Evolutionary conservation across 2,113 vertebrate genomes (phyloP).

Genomic region (Cariama cristata): DNA sequence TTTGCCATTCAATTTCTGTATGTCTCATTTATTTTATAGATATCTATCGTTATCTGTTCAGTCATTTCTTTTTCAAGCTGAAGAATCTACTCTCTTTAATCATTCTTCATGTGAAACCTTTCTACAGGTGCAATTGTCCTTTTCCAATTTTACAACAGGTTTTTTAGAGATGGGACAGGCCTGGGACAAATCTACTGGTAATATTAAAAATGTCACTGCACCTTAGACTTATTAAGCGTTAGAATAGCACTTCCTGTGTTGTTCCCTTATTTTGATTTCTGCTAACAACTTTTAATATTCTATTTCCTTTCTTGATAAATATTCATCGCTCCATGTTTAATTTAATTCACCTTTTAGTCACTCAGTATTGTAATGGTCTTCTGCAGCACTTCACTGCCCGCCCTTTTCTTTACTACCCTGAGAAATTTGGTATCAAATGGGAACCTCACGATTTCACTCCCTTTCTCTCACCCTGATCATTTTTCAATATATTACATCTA

Average conservation of each 20-base stretch:
- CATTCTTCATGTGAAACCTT: not conserved
- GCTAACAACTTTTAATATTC: not conserved
- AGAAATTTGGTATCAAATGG: not conserved
- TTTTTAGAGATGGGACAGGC: not conserved
- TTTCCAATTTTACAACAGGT: not conserved
- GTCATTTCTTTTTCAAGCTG: not conserved
- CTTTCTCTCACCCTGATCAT: not conserved
- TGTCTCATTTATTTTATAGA: constrained; percentile 15
- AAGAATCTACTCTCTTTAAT: not conserved
- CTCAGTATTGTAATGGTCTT: not conserved
- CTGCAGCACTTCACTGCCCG: not conserved
- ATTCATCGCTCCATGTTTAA: not conserved
- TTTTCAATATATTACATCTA: not conserved
- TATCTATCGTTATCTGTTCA: not conserved
- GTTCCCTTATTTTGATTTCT: not conserved
- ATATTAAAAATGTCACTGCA: not conserved
- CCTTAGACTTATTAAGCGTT: not conserved
- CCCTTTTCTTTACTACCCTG: not conserved
- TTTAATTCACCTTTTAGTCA: not conserved
- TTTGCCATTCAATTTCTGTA: not conserved
- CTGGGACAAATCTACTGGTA: not conserved
- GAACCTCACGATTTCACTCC: not conserved
- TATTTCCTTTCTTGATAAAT: not conserved
- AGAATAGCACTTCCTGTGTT: not conserved
- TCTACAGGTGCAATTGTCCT: not conserved